Base-by-base conservation (phyloP, 1,140 invertebrate species). In the Cecropterus lyciades region DNA sequence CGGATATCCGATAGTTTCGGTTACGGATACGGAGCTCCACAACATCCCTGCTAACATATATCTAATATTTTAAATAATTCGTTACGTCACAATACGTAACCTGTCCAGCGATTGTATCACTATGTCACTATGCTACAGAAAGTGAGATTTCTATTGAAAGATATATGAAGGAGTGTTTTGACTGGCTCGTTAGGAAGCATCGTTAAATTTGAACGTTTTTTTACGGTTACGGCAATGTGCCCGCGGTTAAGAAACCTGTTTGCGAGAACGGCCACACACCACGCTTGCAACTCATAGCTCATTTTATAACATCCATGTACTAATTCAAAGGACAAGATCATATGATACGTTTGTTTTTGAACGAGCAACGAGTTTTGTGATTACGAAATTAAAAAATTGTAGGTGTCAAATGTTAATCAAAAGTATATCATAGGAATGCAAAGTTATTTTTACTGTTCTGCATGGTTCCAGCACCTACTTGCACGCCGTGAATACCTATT, bases 141-240 rank as follows among this genome's bases (percentile, higher is more conserved):
- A 87, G 80, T 84, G 80, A 87, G 82, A 78, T 80, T 80, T 75
- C 55, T 77, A 80, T 79, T 70, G 66, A 74, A 48, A 64, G 70
- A 77, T 75, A 69, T 77, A 75, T 77, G 71, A 71, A 74, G 75
- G 13, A 62, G 59, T 62, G 64, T 53, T 59, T 65, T 67, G 56
- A 62, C 67, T 69, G 59, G 73, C 74, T 80, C 62, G 76, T 79
- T 80, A 78, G 75, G 69, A 65, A 49, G 65, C 64, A 71, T 82
- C 78, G 78, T 85, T 81, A 84, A 84, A 81, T 68, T 82, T 84
- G 74, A 85, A 82, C 85, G 73, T 56, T 80, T 88, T 87, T 88
- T 89, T 84, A 79, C 72, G 65, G 56, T 71, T 67, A 57, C 66
- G 66, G 63, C 71, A 62, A 49, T 55, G 60, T 62, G 53, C 69